Percentiles rank a stretch among this genome's conserved stretches.
Conservation (phyloP, 2,888 invertebrate genomes). For the Portevinia maculata region DNA sequence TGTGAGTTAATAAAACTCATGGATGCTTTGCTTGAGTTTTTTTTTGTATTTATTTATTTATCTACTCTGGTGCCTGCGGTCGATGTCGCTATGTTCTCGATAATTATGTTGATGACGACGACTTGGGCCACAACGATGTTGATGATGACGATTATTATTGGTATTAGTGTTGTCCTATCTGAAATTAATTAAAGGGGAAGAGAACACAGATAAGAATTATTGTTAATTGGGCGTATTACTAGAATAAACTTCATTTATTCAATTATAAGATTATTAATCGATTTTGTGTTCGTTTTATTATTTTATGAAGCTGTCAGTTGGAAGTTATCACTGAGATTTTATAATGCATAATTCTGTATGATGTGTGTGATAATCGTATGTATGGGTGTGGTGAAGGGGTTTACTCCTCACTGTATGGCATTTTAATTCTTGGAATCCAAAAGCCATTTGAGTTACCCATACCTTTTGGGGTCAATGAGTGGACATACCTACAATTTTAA, state of each 20-base stretch:
- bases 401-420: neutral
- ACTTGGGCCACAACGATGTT: slow-evolving; percentile 58
- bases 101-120: slow-evolving; percentile 69
- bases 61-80: slow-evolving; percentile 66
- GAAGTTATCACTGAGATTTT: slow-evolving; percentile 27
- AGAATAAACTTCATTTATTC: slow-evolving; percentile 57
- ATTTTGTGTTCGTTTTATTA: slow-evolving; percentile 36
- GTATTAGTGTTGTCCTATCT: slow-evolving; percentile 72
- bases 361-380: neutral
- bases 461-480: no score
- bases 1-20: slow-evolving; percentile 74
- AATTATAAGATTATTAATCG: slow-evolving; percentile 65
- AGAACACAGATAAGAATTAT: slow-evolving; percentile 68
- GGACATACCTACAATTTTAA: no score
- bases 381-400: neutral
- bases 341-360: slow-evolving; percentile 18
- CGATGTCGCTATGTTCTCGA: slow-evolving; percentile 71
- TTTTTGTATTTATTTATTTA: slow-evolving; percentile 42
- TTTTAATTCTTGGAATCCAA: no score
- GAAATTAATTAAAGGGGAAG: slow-evolving; percentile 69
- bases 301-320: slow-evolving; percentile 39
- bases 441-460: no score
- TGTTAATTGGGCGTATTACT: slow-evolving; percentile 72
- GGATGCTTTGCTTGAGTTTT: slow-evolving; percentile 64
- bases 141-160: slow-evolving; percentile 71